phyloP scores from a whole-genome alignment of 2,797 vertebrate species.

The Rhinogobio ventralis region DNA sequence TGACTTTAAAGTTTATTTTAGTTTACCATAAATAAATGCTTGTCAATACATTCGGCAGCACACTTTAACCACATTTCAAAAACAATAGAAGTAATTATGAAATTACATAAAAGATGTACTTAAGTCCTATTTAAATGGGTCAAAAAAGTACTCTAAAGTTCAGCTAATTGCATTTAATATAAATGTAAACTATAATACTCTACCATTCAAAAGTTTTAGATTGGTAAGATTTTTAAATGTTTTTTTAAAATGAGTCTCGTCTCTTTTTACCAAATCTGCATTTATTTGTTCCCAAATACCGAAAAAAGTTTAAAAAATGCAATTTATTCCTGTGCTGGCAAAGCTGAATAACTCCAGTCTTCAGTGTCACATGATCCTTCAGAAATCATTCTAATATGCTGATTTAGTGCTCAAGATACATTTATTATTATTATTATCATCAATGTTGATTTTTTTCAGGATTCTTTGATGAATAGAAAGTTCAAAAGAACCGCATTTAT shows the following conservation, averaged over 20 bases:
- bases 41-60: neutral
- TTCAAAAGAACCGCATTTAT: too few species aligned
- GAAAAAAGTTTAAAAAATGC: too few species aligned
- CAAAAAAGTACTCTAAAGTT: neutral
- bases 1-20: neutral
- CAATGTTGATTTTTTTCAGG: neutral
- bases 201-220: too few species aligned
- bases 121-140: neutral
- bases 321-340: too few species aligned
- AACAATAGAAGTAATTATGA: neutral
- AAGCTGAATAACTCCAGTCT: neutral
- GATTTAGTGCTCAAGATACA: neutral
- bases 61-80: neutral
- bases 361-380: neutral
- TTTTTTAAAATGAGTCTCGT: too few species aligned
- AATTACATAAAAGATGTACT: neutral
- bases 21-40: neutral
- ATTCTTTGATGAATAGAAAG: too few species aligned
- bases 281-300: too few species aligned
- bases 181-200: neutral
- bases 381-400: neutral
- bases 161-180: neutral
- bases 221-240: too few species aligned
- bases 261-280: too few species aligned
- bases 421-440: neutral